A percentile compares a stretch with the other conserved stretches of the same genome.
These are phyloP conservation scores for Psittacula derbiana DNA, from an alignment of 2,797 vertebrate genomes.

Conservation along the genomic window DNA sequence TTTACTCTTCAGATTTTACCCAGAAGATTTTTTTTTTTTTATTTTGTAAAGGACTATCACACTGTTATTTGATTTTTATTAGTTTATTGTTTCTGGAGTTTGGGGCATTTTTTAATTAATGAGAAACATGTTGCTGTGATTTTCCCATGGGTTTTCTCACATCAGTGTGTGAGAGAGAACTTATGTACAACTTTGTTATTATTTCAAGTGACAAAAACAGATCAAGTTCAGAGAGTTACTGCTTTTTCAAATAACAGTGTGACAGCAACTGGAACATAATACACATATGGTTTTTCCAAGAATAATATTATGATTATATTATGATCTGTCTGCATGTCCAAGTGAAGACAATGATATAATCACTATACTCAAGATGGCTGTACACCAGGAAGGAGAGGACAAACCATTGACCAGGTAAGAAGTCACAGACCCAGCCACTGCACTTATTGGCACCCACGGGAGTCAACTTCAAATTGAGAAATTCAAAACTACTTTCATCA, in stretches of 20 bases:
- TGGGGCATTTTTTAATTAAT: neutral
- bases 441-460: neutral
- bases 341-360: neutral
- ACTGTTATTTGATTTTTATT: neutral
- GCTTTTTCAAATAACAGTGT: neutral
- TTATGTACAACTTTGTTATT: neutral
- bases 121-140: neutral
- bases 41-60: neutral
- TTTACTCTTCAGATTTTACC: neutral
- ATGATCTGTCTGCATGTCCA: neutral
- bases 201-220: neutral
- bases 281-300: neutral
- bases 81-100: neutral
- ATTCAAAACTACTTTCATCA: neutral
- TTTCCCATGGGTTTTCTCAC: neutral
- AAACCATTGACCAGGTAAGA: neutral
- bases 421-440: neutral
- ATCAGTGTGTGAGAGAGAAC: neutral
- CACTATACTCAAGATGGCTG: neutral
- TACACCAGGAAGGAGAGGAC: neutral
- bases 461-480: neutral
- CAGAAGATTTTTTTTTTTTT: neutral
- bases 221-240: neutral
- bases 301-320: neutral
- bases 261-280: neutral